These are phyloP conservation scores for Yponomeuta malinellus DNA, from an alignment of 2,888 invertebrate genomes.

Conservation along the genomic window DNA sequence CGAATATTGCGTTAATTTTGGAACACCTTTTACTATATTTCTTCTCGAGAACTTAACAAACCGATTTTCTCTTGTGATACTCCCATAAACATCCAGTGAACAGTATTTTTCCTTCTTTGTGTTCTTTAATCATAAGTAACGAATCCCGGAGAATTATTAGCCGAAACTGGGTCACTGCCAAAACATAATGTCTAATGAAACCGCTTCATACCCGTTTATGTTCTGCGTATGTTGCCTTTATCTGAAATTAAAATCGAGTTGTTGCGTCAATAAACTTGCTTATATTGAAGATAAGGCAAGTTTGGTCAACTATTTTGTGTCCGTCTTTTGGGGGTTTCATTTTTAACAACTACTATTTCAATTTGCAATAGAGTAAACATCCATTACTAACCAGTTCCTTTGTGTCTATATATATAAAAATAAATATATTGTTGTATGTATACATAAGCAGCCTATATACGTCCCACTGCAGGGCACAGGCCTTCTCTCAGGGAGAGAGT, in stretches of 20 bases:
- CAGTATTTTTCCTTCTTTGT: not conserved
- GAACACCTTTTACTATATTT: no score
- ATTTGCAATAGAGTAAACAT: no score
- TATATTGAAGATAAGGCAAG: not conserved
- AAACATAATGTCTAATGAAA: constrained; percentile 27
- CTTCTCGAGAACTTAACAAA: no score
- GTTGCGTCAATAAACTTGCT: constrained; percentile 9
- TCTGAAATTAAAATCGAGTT: constrained; percentile 32
- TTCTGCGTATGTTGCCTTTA: constrained; percentile 23
- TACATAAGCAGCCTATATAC: no score
- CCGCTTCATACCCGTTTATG: constrained; percentile 22
- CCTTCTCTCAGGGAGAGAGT: no score
- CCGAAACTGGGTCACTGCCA: constrained; percentile 15
- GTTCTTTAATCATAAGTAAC: not conserved
- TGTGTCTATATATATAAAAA: no score
- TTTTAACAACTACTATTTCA: not conserved
- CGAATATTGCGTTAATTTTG: no score
- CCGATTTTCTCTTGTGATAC: not conserved
- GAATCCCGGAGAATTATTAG: constrained; percentile 3
- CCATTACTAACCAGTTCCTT: no score
- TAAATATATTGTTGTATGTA: no score
- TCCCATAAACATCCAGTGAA: not conserved
- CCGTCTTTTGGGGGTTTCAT: not conserved
- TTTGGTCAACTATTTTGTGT: not conserved
- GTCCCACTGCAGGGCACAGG: no score